Base-by-base conservation (phyloP, 2,113 vertebrate species). In the Isichthys henryi region DNA sequence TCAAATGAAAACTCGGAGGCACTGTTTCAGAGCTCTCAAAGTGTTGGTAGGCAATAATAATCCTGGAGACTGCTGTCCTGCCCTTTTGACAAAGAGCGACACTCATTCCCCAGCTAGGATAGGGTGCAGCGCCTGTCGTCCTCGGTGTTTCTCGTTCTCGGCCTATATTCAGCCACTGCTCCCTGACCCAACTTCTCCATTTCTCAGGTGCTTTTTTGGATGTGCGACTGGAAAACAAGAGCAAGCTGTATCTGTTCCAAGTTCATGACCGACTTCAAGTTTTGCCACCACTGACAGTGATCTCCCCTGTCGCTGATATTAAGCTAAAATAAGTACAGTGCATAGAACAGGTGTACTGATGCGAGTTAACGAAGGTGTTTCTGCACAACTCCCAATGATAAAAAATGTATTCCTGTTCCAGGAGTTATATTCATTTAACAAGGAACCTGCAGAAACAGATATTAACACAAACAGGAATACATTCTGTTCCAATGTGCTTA, bases 191-290 rank as follows among this genome's bases (percentile, higher is more conserved):
- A 43, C 74, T 80, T 80, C 74, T 50, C 49, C 49, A 53, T 86
- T 53, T 31, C 21, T 86, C 27, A 52, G n/a, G n/a, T n/a, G 49
- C n/a, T 88, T 48, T 88, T 88, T 13, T 53, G 35, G 43, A 88
- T 88, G 52, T 88, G 87, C 13, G 56, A 88, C 87, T 88, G 87
- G 35, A 43, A 88, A 66, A 87, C 86, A 87, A 88, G 56, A 43
- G 35, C 27, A 11, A n/a, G 87, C 31, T 23, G 87, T 66, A 66
- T 46, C 52, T 23, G 53, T n/a, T 66, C 53, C 87, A 62, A 19
- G 87, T 43, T 43, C 56, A 43, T 21, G 27, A 87, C 31, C 23
- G 53, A 10, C 35, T 58, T 62, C 8, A 66, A 17, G 39, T 39
- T 62, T 23, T 84, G 82, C 9, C 43, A 48, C 82, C 43, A 2